A percentile compares a stretch with the other conserved stretches of the same genome.
Conservation (phyloP, 2,888 invertebrate species). For the Drosophila acutilabella region DNA sequence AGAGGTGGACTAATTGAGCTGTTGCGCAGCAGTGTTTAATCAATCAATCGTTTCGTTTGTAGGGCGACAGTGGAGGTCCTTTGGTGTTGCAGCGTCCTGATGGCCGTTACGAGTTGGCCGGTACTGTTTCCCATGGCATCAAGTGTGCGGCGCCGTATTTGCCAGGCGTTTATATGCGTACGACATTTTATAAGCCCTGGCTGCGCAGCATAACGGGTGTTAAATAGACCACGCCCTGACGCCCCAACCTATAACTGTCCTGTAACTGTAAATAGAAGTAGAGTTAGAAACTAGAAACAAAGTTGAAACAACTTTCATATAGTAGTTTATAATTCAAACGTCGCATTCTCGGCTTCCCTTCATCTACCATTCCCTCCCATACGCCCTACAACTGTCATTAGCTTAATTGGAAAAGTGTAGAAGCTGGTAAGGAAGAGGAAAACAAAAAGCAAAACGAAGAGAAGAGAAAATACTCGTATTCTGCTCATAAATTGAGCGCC, state of each 20-base stretch:
- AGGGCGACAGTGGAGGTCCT: slow-evolving; percentile 98
- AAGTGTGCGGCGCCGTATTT: slow-evolving; percentile 96
- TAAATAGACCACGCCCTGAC: slow-evolving; percentile 83
- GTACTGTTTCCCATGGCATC: slow-evolving; percentile 97
- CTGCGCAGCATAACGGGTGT: slow-evolving; percentile 94
- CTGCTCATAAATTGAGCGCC: slow-evolving; percentile 14
- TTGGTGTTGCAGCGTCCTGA: slow-evolving; percentile 93
- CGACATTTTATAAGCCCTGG: slow-evolving; percentile 96
- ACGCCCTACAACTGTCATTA: slow-evolving; percentile 50
- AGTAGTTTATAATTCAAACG: slow-evolving; percentile 35
- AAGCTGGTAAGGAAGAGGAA: slow-evolving; percentile 9
- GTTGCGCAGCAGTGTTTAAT: slow-evolving; percentile 5
- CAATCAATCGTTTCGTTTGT: slow-evolving; percentile 1
- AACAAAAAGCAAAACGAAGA: background rate
- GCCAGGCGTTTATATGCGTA: slow-evolving; percentile 97
- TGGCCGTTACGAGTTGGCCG: slow-evolving; percentile 94
- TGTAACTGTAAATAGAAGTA: slow-evolving; percentile 77
- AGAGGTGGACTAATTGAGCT: slow-evolving; percentile 29
- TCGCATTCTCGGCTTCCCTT: slow-evolving; percentile 39
- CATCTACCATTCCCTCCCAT: slow-evolving; percentile 1
- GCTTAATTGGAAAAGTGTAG: slow-evolving; percentile 55
- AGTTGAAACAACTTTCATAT: slow-evolving; percentile 44
- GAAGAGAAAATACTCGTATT: slow-evolving; percentile 12
- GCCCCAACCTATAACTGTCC: background rate
- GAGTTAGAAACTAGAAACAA: slow-evolving; percentile 49